These are phyloP conservation scores for Polia nebulosa DNA, from an alignment of 2,888 invertebrate genomes.

Conservation along the genomic window DNA sequence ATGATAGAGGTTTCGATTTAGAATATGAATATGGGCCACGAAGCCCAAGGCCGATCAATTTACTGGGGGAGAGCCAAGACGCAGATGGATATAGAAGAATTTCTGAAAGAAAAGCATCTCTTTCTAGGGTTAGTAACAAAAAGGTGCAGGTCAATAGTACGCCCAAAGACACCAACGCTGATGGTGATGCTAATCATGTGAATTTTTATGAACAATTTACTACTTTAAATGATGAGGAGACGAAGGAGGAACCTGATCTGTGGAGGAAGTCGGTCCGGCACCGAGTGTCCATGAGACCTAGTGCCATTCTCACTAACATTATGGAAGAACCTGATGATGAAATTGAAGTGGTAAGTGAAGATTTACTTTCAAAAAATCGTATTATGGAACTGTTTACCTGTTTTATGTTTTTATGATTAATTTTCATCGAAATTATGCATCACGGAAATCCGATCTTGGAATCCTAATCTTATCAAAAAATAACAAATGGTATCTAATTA, in stretches of 20 bases:
- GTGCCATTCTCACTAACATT: slow-evolving; percentile 84
- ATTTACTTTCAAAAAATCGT: not conserved
- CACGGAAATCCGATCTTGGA: slow-evolving; percentile 40
- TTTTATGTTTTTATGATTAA: slow-evolving; percentile 1
- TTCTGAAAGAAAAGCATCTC: slow-evolving; percentile 72
- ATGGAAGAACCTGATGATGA: slow-evolving; percentile 86
- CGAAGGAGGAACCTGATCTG: slow-evolving; percentile 76
- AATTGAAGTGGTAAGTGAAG: slow-evolving; percentile 82
- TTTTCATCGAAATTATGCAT: slow-evolving; percentile 29
- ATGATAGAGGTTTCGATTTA: slow-evolving; percentile 87
- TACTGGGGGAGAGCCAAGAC: slow-evolving; percentile 74
- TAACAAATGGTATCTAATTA: slow-evolving; percentile 34
- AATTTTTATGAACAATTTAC: slow-evolving; percentile 89
- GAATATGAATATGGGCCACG: slow-evolving; percentile 80
- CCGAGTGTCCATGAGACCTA: slow-evolving; percentile 86
- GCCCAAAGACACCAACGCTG: slow-evolving; percentile 62
- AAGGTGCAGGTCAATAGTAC: slow-evolving; percentile 57
- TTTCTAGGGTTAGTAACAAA: slow-evolving; percentile 46
- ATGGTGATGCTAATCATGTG: slow-evolving; percentile 77
- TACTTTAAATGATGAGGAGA: slow-evolving; percentile 80
- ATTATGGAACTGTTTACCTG: not conserved
- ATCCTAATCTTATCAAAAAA: slow-evolving; percentile 46
- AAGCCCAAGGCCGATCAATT: slow-evolving; percentile 64
- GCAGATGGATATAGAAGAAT: slow-evolving; percentile 77
- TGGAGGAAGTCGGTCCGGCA: slow-evolving; percentile 76